Evolutionary conservation across 2,113 vertebrate species (phyloP).

Genomic region (Cyanoderma ruficeps): DNA sequence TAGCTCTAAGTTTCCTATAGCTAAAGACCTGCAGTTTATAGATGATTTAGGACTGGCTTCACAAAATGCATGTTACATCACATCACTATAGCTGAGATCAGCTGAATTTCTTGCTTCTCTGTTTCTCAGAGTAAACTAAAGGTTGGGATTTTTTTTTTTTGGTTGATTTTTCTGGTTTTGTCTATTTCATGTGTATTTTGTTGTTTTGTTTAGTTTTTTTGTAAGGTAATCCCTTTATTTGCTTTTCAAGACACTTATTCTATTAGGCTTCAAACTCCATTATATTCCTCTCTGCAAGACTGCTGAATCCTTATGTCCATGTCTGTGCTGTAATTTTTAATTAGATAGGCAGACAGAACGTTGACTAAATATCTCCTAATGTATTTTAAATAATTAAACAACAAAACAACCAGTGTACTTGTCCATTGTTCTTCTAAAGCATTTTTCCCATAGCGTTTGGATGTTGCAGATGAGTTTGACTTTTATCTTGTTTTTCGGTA

Average conservation of each 20-base stretch:
- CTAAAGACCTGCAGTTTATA: not conserved
- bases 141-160: not conserved
- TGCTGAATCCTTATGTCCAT: not conserved
- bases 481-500: not conserved
- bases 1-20: not conserved
- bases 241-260: not conserved
- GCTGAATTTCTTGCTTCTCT: not conserved
- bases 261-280: not conserved
- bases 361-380: not conserved
- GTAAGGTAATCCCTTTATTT: not conserved
- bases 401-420: not conserved
- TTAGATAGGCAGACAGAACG: not conserved
- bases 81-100: not conserved
- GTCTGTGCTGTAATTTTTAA: slow-evolving; percentile 27
- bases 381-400: slow-evolving; percentile 18
- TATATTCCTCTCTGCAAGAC: not conserved
- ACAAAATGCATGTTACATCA: not conserved
- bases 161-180: not conserved
- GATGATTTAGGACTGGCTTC: not conserved
- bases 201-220: not conserved
- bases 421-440: not conserved
- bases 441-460: not conserved
- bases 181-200: not conserved
- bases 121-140: not conserved
- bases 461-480: not conserved